Base-by-base conservation (phyloP, 2,888 invertebrate genomes). In the Mesodorylaimus sp. region DNA sequence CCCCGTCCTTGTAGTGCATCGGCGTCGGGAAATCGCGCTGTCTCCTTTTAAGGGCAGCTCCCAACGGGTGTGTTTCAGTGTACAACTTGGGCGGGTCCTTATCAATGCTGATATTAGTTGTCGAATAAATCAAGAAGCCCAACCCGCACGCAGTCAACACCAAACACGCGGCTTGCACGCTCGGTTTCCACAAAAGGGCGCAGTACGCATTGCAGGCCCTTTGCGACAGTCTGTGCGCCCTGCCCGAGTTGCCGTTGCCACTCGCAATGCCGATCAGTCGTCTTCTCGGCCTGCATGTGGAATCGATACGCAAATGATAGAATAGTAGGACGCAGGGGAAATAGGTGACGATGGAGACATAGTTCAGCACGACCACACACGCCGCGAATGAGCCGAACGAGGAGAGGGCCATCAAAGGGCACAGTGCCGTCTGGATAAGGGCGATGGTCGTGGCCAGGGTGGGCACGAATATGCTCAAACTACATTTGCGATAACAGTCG, bases 361-460 rank as follows among this genome's bases (percentile, higher is more conserved):
- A 66, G 55, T 66, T 65, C 28, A 66, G 57, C 16, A 59, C 52
- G 3, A 64, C 57, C 23, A 60, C 47, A 3, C 60, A 50, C 24
- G 57, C 61, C 7, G 64, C 55, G 45, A 64, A 64, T 3, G 58
- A 46, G 0, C 64, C 64, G 50, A 64, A 64, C 1, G 61, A 59
- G 23, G 56, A 52, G n/a, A 61, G 57, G 16, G 60, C 58, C 7
- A 64, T 52, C 5, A 63, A 49, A 1, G 61, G 60, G 1, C 61
- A 61, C 39, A 58, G 50, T 1, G 60, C 55, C 52, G 57, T 62
- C 2, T 55, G 55, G 25, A 60, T 54, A 53, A 66, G 65, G 2
- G 66, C 66, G 21, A 57, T 53, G 50, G 59, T 60, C 2, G 66
- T 66, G 3, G 66, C 66, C 7, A 61, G 48, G 16, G 66, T 65